A percentile compares a stretch with the other conserved stretches of the same genome.
These are phyloP conservation scores for Leptinotarsa haldemani DNA, from an alignment of 2,888 invertebrate genomes.

Conservation along the genomic window DNA sequence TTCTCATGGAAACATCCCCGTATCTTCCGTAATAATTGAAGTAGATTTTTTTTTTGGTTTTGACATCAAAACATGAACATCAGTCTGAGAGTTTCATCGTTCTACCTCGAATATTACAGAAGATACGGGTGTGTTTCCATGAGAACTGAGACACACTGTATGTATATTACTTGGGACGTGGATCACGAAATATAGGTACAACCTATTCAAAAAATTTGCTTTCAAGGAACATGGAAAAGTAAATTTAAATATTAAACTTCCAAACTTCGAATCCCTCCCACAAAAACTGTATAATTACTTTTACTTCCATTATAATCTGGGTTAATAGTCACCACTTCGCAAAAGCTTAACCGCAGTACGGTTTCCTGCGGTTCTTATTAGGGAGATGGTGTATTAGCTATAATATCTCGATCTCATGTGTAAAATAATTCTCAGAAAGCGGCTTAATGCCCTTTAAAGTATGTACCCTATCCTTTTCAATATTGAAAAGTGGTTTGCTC, in stretches of 20 bases:
- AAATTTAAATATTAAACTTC: not conserved
- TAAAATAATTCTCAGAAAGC: constrained; percentile 32
- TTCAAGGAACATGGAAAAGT: not conserved
- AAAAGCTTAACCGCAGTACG: constrained; percentile 32
- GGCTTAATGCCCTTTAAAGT: constrained; percentile 28
- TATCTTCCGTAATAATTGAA: no score
- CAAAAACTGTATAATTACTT: constrained; percentile 23
- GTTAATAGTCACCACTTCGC: constrained; percentile 33
- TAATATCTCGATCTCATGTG: constrained; percentile 27
- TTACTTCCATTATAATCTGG: constrained; percentile 33
- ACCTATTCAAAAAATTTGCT: not conserved
- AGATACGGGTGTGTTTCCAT: no score
- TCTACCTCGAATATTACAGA: no score
- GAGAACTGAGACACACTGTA: no score
- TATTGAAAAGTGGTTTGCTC: not conserved
- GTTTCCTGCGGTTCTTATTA: constrained; percentile 31
- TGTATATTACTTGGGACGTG: no score
- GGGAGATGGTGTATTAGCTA: constrained; percentile 27
- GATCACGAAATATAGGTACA: no score
- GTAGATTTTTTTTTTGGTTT: no score
- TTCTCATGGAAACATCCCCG: no score
- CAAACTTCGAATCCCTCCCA: not conserved
- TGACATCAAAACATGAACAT: no score
- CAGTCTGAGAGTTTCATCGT: no score
- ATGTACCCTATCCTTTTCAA: not conserved